phyloP scores from a whole-genome alignment of 2,888 invertebrate species.

The Noctua pronuba region DNA sequence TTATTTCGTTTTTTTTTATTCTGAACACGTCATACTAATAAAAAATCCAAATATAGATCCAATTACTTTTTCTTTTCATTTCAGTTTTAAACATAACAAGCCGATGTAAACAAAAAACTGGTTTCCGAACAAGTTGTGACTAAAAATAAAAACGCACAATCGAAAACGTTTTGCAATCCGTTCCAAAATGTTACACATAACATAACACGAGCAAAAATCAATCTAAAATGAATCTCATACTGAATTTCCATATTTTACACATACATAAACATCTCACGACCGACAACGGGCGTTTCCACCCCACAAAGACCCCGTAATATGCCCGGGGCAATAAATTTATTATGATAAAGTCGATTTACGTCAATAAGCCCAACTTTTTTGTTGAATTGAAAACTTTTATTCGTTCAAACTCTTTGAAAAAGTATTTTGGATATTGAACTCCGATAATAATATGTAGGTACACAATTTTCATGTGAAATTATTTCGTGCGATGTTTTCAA shows the following conservation, averaged over 20 bases:
- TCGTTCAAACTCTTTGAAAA: conserved; percentile 63
- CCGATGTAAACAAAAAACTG: conserved; percentile 42
- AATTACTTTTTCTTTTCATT: conserved; percentile 32
- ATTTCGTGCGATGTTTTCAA: conserved; percentile 54
- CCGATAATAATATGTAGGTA: conserved; percentile 57
- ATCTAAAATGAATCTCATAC: conserved; percentile 57
- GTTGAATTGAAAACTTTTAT: conserved; percentile 69
- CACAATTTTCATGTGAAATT: conserved; percentile 55
- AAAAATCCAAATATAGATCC: conserved; percentile 13
- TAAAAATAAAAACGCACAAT: conserved; percentile 41
- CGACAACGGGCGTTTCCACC: conserved; percentile 62
- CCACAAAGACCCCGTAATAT: conserved; percentile 64
- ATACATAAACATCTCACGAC: conserved; percentile 61
- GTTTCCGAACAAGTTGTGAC: conserved; percentile 27
- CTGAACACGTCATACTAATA: not conserved
- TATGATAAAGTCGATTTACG: conserved; percentile 69
- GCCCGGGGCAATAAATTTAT: conserved; percentile 70
- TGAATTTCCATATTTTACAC: conserved; percentile 65
- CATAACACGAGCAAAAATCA: conserved; percentile 48
- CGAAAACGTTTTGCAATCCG: conserved; percentile 35
- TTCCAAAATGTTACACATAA: conserved; percentile 39
- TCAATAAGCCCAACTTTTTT: conserved; percentile 67
- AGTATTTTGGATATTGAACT: conserved; percentile 60
- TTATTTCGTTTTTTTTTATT: not conserved
- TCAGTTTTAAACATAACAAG: conserved; percentile 18